A percentile compares a stretch with the other conserved stretches of the same genome.
These are phyloP conservation scores for Dinocampus coccinellae DNA, from an alignment of 2,888 invertebrate species.

Conservation along the genomic window DNA sequence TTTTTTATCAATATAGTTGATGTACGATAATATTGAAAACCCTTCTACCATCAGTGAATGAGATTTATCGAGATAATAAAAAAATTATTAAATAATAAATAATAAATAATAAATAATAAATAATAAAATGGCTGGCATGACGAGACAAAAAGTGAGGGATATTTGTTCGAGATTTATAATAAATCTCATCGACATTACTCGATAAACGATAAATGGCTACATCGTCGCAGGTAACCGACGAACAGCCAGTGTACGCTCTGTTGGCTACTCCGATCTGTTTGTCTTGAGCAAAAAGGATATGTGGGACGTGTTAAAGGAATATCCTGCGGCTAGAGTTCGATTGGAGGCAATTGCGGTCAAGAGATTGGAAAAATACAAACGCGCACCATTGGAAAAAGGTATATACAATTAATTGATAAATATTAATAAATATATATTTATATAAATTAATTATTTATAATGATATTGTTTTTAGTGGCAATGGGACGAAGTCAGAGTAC, in stretches of 20 bases:
- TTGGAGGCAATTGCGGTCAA: slow-evolving; percentile 98
- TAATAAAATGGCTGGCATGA: slow-evolving; percentile 8
- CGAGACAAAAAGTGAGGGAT: background rate
- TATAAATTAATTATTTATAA: background rate
- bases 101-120: background rate
- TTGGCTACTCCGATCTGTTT: slow-evolving; percentile 98
- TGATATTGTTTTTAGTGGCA: slow-evolving; percentile 77
- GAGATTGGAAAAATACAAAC: slow-evolving; percentile 96
- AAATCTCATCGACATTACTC: slow-evolving; percentile 55
- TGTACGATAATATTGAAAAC: background rate
- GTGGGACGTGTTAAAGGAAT: slow-evolving; percentile 99
- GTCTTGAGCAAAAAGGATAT: slow-evolving; percentile 99
- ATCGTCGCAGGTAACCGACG: slow-evolving; percentile 89
- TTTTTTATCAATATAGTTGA: too few relatives aligned
- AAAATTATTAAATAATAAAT: background rate
- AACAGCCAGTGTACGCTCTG: slow-evolving; percentile 97
- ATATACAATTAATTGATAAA: slow-evolving; percentile 56
- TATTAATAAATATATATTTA: background rate
- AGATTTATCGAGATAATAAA: background rate
- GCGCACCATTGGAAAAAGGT: slow-evolving; percentile 94
- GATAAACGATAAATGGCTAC: slow-evolving; percentile 69
- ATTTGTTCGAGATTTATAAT: slow-evolving; percentile 40
- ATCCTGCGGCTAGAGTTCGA: slow-evolving; percentile 92
- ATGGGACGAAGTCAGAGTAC: slow-evolving; percentile 97
- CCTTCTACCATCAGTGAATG: background rate